A percentile compares a stretch with the other conserved stretches of the same genome.
Conservation (phyloP, 2,113 vertebrate genomes). For the Myotis lucifugus region DNA sequence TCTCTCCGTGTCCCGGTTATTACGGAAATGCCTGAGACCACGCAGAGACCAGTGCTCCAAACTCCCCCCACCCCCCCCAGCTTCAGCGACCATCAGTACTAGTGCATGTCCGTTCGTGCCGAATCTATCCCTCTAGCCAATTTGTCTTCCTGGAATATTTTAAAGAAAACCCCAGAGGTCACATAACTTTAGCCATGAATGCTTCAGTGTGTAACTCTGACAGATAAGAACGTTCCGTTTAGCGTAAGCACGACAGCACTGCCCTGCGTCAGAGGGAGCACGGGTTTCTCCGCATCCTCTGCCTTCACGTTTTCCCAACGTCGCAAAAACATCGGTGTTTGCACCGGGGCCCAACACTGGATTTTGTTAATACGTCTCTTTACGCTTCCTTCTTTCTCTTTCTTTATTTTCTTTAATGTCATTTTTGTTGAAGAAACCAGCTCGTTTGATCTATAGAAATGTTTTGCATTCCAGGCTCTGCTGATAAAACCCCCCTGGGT, state of each 20-base stretch:
- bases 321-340: neutral
- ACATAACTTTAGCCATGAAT: neutral
- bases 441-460: neutral
- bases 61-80: neutral
- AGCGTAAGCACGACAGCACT: neutral
- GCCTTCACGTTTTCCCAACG: neutral
- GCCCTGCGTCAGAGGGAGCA: neutral
- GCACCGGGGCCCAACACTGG: neutral
- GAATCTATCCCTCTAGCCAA: neutral
- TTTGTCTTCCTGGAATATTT: neutral
- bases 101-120: neutral
- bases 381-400: neutral
- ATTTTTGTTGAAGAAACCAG: neutral
- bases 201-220: neutral
- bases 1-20: neutral
- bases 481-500: neutral
- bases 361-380: neutral
- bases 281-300: neutral
- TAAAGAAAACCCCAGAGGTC: neutral
- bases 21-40: neutral
- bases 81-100: neutral
- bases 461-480: neutral
- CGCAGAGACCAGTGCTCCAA: neutral
- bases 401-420: neutral
- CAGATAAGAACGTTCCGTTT: neutral